Base-by-base conservation (phyloP, 2,113 vertebrate genomes). In the Zapornia atra region DNA sequence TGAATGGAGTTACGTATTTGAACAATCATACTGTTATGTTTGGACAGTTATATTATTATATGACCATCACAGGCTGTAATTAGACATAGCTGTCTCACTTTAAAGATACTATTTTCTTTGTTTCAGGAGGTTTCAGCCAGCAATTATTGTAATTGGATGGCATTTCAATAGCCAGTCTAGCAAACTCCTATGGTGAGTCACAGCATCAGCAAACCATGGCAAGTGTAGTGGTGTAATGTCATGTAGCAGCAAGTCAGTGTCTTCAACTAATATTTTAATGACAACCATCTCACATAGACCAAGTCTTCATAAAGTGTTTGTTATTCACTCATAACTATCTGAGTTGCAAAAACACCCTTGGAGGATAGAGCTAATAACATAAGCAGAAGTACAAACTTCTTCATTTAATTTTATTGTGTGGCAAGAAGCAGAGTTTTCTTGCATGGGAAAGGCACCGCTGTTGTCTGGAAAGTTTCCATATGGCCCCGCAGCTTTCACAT, bases 321-420 rank as follows among this genome's bases (percentile, higher is more conserved):
- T 70, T 96, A 90, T 72, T 86, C 72, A 50, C 19, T 50, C 72
- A 42, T 71, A 87, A 92, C 72, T 44, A 72, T 82, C 63, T 59
- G 40, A 15, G 17, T 76, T 94, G 69, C 80, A 93, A 51, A 84
- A 81, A 71, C 34, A 60, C 21, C n/a, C 44, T 53, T 56, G 57
- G 73, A 79, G 69, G 40, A 89, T 7, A 89, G 61, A 94, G 40
- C 83, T 95, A 88, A 94, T 87, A 96, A 95, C 94, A 94, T 79
- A 87, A 93, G 60, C 65, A 86, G 60, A 80, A 94, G 72, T 82
- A 88, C n/a, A 82, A 82, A 82, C 26, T 53, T 64, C 76, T 86
- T 92, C 10, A 80, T 86, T 75, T 89, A 53, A 65, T 96, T 94
- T 86, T 90, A 86, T 81, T 93, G 61, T 91, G 81, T 66, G 77